Conservation (phyloP, 2,113 vertebrate genomes). For the Pseudorasbora parva region DNA sequence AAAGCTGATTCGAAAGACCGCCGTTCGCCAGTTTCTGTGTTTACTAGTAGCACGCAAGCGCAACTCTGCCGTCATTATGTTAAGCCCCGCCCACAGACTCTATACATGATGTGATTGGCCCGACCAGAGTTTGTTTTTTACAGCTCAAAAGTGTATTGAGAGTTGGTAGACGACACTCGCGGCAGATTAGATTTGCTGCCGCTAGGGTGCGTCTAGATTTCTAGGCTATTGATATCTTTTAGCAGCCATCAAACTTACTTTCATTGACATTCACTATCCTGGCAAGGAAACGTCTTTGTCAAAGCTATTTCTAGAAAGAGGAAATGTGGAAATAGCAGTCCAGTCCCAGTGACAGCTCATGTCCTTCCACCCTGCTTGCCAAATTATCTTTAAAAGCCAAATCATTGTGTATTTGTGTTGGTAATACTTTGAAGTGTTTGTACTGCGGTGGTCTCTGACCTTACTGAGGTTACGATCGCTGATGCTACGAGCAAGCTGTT, state of each 20-base stretch:
- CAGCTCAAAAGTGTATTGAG: too few relatives aligned
- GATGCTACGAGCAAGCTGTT: conserved; percentile 83
- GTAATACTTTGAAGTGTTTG: conserved; percentile 5
- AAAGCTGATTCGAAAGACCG: too few relatives aligned
- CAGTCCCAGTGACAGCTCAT: conserved; percentile 3
- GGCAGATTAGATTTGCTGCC: too few relatives aligned
- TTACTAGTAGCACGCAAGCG: too few relatives aligned
- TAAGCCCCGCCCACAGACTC: too few relatives aligned
- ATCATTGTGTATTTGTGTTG: background rate
- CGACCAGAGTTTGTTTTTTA: too few relatives aligned
- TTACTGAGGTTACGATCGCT: conserved; percentile 84
- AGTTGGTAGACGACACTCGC: too few relatives aligned
- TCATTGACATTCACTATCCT: background rate
- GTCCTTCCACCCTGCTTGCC: background rate
- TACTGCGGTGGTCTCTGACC: conserved; percentile 63
- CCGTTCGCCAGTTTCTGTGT: too few relatives aligned
- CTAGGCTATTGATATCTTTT: background rate
- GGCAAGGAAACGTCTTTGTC: background rate
- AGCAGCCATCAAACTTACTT: background rate
- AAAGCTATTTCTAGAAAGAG: conserved; percentile 12
- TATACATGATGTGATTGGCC: too few relatives aligned
- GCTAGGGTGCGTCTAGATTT: too few relatives aligned
- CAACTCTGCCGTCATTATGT: too few relatives aligned
- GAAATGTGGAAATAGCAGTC: conserved; percentile 11
- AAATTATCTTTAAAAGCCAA: background rate